Conservation (phyloP, 1,140 invertebrate species). For the Saccostrea cuccullata region DNA sequence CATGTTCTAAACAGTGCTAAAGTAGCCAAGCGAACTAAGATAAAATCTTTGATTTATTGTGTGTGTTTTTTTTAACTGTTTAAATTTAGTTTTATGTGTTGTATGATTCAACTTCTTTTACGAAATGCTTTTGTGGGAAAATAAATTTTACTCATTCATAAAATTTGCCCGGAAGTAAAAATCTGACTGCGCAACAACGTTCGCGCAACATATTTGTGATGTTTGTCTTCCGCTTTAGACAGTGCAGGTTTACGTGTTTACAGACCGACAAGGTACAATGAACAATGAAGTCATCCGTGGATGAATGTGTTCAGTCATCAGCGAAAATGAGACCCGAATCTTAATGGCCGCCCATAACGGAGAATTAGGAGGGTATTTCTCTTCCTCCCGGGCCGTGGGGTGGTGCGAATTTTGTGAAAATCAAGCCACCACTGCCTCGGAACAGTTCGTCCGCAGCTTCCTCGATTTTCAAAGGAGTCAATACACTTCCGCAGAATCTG, state of each 20-base stretch:
- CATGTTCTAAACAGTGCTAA: too few relatives aligned
- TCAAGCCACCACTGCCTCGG: conserved; percentile 89
- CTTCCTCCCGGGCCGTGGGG: conserved; percentile 38
- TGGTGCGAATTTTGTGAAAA: conserved; percentile 90
- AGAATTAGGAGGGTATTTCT: conserved; percentile 59
- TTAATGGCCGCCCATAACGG: conserved; percentile 68
- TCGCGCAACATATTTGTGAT: conserved; percentile 54
- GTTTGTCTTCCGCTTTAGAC: conserved; percentile 62
- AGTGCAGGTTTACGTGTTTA: conserved; percentile 37
- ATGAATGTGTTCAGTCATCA: neutral
- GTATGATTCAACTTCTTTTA: too few relatives aligned
- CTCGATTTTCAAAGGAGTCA: conserved; percentile 87
- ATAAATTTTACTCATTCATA: conserved; percentile 2
- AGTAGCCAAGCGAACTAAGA: too few relatives aligned
- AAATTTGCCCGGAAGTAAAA: conserved; percentile 31
- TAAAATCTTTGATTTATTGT: too few relatives aligned
- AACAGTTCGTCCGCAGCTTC: conserved; percentile 92
- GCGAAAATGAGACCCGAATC: conserved; percentile 41
- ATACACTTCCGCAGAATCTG: conserved; percentile 82
- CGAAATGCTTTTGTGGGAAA: neutral
- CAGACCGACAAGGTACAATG: conserved; percentile 39
- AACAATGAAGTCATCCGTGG: conserved; percentile 73
- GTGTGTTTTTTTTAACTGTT: too few relatives aligned
- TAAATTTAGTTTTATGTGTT: too few relatives aligned
- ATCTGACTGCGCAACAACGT: conserved; percentile 46